phyloP scores from a whole-genome alignment of 2,113 vertebrate genomes.

The Tachycineta bicolor region DNA sequence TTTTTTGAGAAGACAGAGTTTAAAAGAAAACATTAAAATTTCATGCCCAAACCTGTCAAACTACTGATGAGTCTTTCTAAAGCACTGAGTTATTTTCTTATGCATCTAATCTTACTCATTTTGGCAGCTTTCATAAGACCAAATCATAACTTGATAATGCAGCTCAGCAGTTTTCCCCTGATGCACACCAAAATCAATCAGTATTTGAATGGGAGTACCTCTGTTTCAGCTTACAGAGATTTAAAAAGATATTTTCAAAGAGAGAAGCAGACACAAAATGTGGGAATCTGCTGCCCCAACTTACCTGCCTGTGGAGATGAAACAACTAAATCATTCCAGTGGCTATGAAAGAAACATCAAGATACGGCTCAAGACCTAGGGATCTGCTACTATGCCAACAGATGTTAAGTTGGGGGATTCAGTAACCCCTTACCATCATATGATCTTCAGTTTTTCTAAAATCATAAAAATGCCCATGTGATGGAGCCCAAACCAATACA shows the following conservation, averaged over 20 bases:
- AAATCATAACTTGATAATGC: slow-evolving; percentile 14
- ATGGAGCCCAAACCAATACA: neutral
- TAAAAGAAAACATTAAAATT: slow-evolving; percentile 56
- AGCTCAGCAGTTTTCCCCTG: slow-evolving; percentile 30
- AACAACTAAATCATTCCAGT: neutral
- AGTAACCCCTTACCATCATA: neutral
- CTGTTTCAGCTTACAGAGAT: neutral
- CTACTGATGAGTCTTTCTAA: neutral
- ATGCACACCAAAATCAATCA: neutral
- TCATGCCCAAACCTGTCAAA: slow-evolving; percentile 49
- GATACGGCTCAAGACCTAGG: neutral
- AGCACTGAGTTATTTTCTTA: slow-evolving; percentile 39
- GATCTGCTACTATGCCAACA: neutral
- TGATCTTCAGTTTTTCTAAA: neutral
- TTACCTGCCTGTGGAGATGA: neutral
- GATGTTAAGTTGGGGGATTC: neutral
- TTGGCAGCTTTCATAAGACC: slow-evolving; percentile 29
- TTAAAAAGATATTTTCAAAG: neutral
- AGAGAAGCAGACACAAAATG: neutral
- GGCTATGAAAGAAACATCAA: neutral
- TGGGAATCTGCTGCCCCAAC: neutral
- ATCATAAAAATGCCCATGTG: neutral
- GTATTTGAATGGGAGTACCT: neutral
- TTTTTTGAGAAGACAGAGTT: slow-evolving; percentile 12
- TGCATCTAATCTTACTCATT: slow-evolving; percentile 15